Evolutionary conservation across 2,888 invertebrate species (phyloP).

Genomic region (Heterodera filipjevi): DNA sequence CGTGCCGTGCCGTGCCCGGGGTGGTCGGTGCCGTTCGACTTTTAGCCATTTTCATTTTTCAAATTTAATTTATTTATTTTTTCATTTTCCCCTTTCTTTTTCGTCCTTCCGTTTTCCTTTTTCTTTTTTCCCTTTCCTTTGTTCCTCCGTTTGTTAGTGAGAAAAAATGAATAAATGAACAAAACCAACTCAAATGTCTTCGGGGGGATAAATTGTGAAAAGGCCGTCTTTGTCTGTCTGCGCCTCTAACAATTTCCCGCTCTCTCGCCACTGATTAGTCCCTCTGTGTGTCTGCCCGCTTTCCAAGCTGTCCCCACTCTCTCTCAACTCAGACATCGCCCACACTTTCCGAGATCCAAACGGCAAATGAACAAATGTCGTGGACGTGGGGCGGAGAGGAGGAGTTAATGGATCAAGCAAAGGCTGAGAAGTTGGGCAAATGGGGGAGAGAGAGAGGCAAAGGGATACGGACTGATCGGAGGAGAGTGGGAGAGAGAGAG

Average conservation of each 20-base stretch:
- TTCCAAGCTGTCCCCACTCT: background rate
- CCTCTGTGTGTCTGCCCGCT: background rate
- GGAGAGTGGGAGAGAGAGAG: too few relatives aligned
- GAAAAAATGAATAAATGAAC: background rate
- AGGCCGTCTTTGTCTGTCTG: background rate
- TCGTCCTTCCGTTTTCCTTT: background rate
- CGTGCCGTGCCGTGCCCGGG: too few relatives aligned
- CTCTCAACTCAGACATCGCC: constrained; percentile 12
- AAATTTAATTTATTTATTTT: background rate
- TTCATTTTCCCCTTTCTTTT: background rate
- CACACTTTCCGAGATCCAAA: constrained; percentile 18
- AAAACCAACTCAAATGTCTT: background rate
- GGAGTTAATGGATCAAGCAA: constrained; percentile 10
- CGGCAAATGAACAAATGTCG: constrained; percentile 13
- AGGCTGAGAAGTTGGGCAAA: background rate
- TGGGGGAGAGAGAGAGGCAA: background rate
- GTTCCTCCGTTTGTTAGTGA: background rate
- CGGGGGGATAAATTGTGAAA: background rate
- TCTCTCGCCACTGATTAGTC: background rate
- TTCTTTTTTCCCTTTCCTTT: background rate
- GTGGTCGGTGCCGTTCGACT: too few relatives aligned
- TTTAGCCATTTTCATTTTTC: too few relatives aligned
- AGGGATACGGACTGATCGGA: too few relatives aligned
- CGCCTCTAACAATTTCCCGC: background rate
- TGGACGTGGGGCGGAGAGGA: background rate